These are phyloP conservation scores for Panonychus citri DNA, from an alignment of 1,140 invertebrate genomes.

Conservation along the genomic window DNA sequence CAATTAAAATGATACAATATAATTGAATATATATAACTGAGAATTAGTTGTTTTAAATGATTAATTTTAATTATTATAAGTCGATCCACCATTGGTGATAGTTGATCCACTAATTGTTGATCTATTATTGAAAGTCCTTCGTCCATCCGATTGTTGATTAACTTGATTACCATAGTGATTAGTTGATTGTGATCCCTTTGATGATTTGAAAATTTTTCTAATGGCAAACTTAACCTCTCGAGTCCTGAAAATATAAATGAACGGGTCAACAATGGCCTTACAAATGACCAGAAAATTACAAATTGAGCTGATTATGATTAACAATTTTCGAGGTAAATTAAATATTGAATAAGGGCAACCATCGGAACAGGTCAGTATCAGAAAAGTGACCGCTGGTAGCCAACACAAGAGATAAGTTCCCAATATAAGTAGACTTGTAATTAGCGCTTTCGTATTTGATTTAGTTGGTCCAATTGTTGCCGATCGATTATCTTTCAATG, in stretches of 20 bases:
- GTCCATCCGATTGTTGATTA: background rate
- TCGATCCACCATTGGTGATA: too few relatives aligned
- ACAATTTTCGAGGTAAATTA: background rate
- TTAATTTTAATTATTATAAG: too few relatives aligned
- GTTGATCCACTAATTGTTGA: too few relatives aligned
- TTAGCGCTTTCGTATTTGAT: constrained; percentile 32
- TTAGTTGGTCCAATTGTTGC: background rate
- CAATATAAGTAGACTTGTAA: constrained; percentile 40
- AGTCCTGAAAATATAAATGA: constrained; percentile 43
- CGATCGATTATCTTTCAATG: too few relatives aligned
- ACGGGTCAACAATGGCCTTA: constrained; percentile 38
- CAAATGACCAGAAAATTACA: constrained; percentile 29
- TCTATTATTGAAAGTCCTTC: too few relatives aligned
- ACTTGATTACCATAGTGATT: background rate
- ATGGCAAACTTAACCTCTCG: constrained; percentile 28
- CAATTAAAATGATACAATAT: too few relatives aligned
- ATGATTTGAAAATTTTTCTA: constrained; percentile 2
- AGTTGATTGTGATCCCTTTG: background rate
- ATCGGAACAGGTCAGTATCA: constrained; percentile 29
- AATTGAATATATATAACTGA: too few relatives aligned
- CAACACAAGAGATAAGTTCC: constrained; percentile 39
- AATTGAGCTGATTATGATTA: constrained; percentile 10
- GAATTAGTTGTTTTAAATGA: too few relatives aligned
- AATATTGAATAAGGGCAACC: constrained; percentile 7
- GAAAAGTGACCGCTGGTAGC: constrained; percentile 34